Base-by-base conservation (phyloP, 2,888 invertebrate genomes). In the Sesia bembeciformis region DNA sequence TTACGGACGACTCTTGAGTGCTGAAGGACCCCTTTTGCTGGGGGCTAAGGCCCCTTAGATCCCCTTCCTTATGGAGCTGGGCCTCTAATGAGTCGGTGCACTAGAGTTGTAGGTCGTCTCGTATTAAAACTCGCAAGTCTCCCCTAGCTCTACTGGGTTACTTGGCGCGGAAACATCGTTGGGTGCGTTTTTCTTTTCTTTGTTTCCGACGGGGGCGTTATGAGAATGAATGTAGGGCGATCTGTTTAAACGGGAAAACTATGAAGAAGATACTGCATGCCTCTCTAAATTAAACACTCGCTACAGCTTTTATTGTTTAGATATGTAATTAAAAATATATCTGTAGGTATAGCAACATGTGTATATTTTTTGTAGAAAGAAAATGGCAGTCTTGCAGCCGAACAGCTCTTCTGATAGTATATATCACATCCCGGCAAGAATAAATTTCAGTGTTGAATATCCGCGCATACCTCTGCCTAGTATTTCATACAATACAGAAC, bases 51-150 rank as follows among this genome's bases (percentile, higher is more conserved):
- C 80, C 84, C 79, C 80, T 83, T 70, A 76, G 79, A 77, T 70
- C 78, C 78, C 83, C 82, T 78, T 69, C 68, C 72, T 66, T 62
- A 61, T 61, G 56, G 63, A 76, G 75, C 76, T 70, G 77, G 82
- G 79, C 72, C 79, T 78, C 85, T 89, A 89, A 89, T 89, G 88
- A 89, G 88, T 87, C 78, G 84, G 86, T 79, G 86, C 85, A 88
- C 88, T 87, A 86, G 84, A 88, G 82, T 74, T 87, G 84, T 87
- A 88, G 88, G 88, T 88, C 86, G 73, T 69, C 70, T 68, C 65
- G 80, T 76, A 81, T 78, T 81, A 76, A 83, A 84, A 78, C 81
- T 83, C 72, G 65, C 72, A 74, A 76, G 72, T 72, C 71, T 58
- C 76, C 84, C 74, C 79, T 69, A 67, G 68, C 77, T 77, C 84